These are phyloP conservation scores for Anoplolepis gracilipes DNA, from an alignment of 1,140 invertebrate genomes.

Conservation along the genomic window DNA sequence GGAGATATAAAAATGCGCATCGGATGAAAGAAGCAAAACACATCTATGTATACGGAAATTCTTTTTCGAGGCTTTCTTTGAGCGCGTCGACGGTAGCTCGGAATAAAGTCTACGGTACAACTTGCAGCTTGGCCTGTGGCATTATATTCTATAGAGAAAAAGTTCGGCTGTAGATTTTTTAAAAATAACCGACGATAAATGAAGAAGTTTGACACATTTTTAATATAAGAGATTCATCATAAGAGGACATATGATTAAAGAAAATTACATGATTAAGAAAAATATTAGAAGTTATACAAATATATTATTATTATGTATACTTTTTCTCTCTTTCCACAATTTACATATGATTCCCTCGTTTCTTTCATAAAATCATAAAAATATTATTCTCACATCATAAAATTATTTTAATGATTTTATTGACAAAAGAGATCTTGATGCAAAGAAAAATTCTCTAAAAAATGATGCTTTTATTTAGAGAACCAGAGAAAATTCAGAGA, in stretches of 20 bases:
- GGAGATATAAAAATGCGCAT: constrained; percentile 54
- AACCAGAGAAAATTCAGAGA: not conserved
- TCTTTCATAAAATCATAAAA: not conserved
- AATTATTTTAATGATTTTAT: not conserved
- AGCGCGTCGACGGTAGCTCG: constrained; percentile 30
- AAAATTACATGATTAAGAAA: not conserved
- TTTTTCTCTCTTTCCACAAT: not conserved
- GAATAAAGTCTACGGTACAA: constrained; percentile 40
- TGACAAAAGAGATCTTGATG: not conserved
- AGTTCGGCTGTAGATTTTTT: constrained; percentile 35
- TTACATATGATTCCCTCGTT: not conserved
- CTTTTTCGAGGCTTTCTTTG: constrained; percentile 60
- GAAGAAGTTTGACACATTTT: constrained; percentile 28
- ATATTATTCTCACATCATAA: not conserved
- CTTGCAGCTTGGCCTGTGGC: constrained; percentile 22
- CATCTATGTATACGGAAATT: constrained; percentile 42
- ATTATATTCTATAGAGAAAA: constrained; percentile 53
- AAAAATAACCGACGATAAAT: constrained; percentile 21
- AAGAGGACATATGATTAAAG: not conserved
- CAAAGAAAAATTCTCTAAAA: not conserved
- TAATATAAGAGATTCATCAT: constrained; percentile 7
- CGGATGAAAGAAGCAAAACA: constrained; percentile 38
- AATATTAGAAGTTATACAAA: not conserved
- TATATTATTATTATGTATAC: not conserved
- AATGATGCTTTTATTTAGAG: not conserved